phyloP scores from a whole-genome alignment of 2,888 invertebrate genomes.

The Poecilus cupreus region DNA sequence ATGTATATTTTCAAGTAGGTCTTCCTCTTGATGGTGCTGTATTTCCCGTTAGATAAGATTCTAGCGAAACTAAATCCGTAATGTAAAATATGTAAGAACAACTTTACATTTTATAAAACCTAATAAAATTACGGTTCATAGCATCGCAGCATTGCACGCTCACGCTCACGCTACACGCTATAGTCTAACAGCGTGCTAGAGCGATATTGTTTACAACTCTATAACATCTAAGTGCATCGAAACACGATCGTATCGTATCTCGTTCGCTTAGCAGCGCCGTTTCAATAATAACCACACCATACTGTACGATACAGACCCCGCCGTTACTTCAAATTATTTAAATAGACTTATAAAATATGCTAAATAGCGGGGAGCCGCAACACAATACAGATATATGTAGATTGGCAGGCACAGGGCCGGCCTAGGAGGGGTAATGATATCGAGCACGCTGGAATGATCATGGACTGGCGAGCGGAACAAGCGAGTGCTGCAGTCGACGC shows the following conservation, averaged over 20 bases:
- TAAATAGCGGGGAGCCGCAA: slow-evolving; percentile 60
- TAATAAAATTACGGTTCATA: too few species aligned
- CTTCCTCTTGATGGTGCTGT: too few species aligned
- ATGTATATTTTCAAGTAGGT: too few species aligned
- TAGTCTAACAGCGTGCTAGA: background rate
- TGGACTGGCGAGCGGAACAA: background rate
- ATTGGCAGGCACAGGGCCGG: slow-evolving; percentile 57
- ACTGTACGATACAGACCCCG: slow-evolving; percentile 60
- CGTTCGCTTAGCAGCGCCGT: background rate
- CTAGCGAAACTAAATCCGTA: background rate
- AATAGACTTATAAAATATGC: slow-evolving; percentile 63
- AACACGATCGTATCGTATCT: slow-evolving; percentile 24
- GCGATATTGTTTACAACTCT: background rate
- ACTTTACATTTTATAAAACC: background rate
- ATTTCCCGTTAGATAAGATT: too few species aligned
- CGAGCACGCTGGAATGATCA: slow-evolving; percentile 53
- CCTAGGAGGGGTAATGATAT: slow-evolving; percentile 48
- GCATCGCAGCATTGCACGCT: too few species aligned
- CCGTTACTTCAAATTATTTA: slow-evolving; percentile 60
- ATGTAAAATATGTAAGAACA: background rate
- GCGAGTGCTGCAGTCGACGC: background rate
- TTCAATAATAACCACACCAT: slow-evolving; percentile 60
- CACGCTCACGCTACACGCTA: too few species aligned
- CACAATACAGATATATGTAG: slow-evolving; percentile 62
- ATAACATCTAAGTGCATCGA: slow-evolving; percentile 32